Conservation (phyloP, 2,888 invertebrate species). For the Ichneumon xanthorius region DNA sequence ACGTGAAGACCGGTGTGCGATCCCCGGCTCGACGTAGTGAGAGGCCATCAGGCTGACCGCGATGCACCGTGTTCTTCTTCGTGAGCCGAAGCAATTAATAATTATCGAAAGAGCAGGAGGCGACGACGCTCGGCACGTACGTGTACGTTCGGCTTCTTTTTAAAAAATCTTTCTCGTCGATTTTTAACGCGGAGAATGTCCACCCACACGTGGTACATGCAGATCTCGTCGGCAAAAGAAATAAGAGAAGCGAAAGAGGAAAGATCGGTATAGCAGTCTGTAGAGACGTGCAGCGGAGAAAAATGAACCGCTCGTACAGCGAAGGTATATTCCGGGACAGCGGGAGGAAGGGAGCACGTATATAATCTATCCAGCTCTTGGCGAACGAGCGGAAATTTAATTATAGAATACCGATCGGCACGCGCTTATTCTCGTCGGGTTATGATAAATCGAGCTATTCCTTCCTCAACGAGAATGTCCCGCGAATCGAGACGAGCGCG, state of each 20-base stretch:
- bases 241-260: constrained; percentile 13
- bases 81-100: constrained; percentile 62
- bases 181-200: constrained; percentile 36
- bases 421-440: constrained; percentile 70
- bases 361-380: constrained; percentile 42
- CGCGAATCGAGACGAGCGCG: constrained; percentile 52
- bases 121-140: constrained; percentile 63
- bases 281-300: neutral
- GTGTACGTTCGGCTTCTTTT: neutral
- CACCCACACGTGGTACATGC: constrained; percentile 49
- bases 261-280: constrained; percentile 12
- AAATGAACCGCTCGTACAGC: constrained; percentile 41
- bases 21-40: constrained; percentile 19
- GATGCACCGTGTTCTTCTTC: constrained; percentile 45
- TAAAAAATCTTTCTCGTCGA: constrained; percentile 9
- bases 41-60: constrained; percentile 16
- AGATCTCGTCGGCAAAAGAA: constrained; percentile 26
- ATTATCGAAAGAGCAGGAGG: constrained; percentile 63
- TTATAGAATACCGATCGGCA: constrained; percentile 76
- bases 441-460: constrained; percentile 74
- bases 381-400: constrained; percentile 71
- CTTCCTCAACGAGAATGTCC: constrained; percentile 43
- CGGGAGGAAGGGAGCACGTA: constrained; percentile 19
- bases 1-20: constrained; percentile 24
- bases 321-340: constrained; percentile 34